Evolutionary conservation across 2,113 vertebrate genomes (phyloP).

Genomic region (Clupea harengus): DNA sequence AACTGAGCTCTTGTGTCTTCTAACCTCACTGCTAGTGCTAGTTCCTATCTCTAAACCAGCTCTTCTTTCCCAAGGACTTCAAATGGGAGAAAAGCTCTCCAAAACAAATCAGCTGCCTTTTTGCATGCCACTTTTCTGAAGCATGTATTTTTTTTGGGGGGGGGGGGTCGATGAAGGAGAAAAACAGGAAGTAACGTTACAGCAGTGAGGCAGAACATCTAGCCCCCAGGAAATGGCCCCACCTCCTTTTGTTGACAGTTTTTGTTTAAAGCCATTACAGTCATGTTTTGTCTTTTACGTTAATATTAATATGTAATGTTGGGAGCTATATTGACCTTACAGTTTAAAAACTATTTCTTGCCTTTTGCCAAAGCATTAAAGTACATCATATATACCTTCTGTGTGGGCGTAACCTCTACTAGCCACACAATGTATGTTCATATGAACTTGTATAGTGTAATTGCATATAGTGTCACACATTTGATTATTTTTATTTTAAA

Average conservation of each 20-base stretch:
- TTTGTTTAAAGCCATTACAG: slow-evolving; percentile 65
- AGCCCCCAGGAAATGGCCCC: slow-evolving; percentile 47
- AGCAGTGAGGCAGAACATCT: neutral
- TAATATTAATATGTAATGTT: slow-evolving; percentile 75
- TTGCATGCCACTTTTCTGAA: slow-evolving; percentile 74
- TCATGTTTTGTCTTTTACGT: slow-evolving; percentile 68
- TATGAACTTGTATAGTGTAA: neutral
- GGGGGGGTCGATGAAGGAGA: slow-evolving; percentile 69
- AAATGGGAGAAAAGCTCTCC: slow-evolving; percentile 60
- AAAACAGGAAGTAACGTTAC: slow-evolving; percentile 42
- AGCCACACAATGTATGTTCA: neutral
- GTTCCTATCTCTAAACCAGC: slow-evolving; percentile 55
- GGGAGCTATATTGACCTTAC: slow-evolving; percentile 55
- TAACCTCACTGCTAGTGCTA: slow-evolving; percentile 73
- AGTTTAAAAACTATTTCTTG: neutral
- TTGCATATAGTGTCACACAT: too few species aligned
- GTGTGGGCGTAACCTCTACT: neutral
- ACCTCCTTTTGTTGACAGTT: slow-evolving; percentile 64
- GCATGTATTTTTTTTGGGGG: slow-evolving; percentile 64
- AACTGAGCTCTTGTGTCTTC: slow-evolving; percentile 65
- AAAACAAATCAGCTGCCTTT: slow-evolving; percentile 71
- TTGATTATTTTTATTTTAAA: too few species aligned
- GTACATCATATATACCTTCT: neutral
- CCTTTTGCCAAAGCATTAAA: neutral
- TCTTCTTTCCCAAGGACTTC: slow-evolving; percentile 64